Base-by-base conservation (phyloP, 2,797 vertebrate genomes). In the Eospalax fontanierii region DNA sequence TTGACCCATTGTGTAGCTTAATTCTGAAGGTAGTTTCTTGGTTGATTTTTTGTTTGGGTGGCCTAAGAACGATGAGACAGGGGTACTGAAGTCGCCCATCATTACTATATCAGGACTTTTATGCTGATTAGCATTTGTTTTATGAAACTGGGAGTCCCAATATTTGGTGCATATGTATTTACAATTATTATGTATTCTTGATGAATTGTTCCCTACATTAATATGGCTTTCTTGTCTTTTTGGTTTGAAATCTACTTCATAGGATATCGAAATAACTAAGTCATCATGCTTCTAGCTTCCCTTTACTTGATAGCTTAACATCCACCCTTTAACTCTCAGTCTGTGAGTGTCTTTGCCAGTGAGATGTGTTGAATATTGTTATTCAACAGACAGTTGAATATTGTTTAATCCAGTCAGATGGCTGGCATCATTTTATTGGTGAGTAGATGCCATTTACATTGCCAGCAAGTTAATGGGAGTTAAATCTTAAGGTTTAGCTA, bases 401-500 rank as follows among this genome's bases (percentile, higher is more conserved):
- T 14, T 54, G 50, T 54, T 65, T 4, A 76, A 50, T 6, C 30
- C 40, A 65, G 2, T 76, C 9, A 75, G 43, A n/a, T 46, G 21
- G 33, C 26, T 61, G 38, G 1, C 30, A 61, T 63, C 38, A 46
- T 57, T 63, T 75, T 75, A 50, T 65, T 46, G 40, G 18, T 76
- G 33, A 88, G 15, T 50, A 65, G 22, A 35, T 33, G 5, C 33
- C 40, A 50, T 50, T 88, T 76, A 35, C 35, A 65, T 65, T 88
- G 79, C 84, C 26, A 75, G n/a, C 73, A 75, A 93, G 30, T 86
- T 90, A 14, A 79, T 26, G 15, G 9, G 26, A 84, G n/a, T 28
- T 92, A 46, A 84, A 70, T 92, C 61, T 90, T 89, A 78, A 89
- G 21, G 10, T 63, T 91, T 38, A 61, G 43, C 21, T 63, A 9